Evolutionary conservation across 2,113 vertebrate genomes (phyloP).

Genomic region (Redunca redunca): DNA sequence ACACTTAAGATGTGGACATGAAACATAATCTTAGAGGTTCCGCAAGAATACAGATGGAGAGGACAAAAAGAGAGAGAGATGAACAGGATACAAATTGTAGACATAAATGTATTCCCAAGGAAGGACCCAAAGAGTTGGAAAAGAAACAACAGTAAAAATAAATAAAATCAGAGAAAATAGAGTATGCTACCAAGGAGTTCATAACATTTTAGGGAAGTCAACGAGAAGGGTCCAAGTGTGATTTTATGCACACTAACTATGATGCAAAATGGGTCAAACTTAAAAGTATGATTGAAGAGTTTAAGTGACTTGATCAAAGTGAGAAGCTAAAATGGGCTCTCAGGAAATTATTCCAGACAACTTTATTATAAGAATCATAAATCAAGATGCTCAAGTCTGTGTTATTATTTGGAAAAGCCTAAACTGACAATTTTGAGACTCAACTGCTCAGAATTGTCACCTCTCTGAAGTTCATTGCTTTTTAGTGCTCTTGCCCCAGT

Average conservation of each 20-base stretch:
- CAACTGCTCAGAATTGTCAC: not conserved
- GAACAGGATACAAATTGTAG: not conserved
- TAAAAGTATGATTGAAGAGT: constrained; percentile 28
- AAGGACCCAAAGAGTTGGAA: constrained; percentile 14
- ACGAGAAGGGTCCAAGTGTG: constrained; percentile 7
- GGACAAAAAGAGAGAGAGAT: not conserved
- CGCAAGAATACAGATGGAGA: not conserved
- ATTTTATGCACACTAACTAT: not conserved
- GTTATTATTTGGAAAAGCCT: not conserved
- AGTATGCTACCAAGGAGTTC: not conserved
- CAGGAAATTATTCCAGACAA: not conserved
- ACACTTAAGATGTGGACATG: not conserved
- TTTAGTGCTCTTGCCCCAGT: not conserved
- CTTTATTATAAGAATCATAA: not conserved
- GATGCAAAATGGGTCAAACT: constrained; percentile 22
- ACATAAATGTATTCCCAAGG: not conserved
- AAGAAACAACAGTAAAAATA: constrained; percentile 33
- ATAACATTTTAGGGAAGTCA: constrained; percentile 43
- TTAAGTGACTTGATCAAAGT: constrained; percentile 9
- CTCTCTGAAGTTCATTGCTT: not conserved
- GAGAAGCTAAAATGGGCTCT: not conserved
- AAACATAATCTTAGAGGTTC: not conserved
- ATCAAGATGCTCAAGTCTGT: not conserved
- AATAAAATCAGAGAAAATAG: not conserved
- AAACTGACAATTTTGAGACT: not conserved